Evolutionary conservation across 2,113 vertebrate genomes (phyloP), one percentile per base, ranked within the genome.

Genomic region (Cebidichthys violaceus): DNA sequence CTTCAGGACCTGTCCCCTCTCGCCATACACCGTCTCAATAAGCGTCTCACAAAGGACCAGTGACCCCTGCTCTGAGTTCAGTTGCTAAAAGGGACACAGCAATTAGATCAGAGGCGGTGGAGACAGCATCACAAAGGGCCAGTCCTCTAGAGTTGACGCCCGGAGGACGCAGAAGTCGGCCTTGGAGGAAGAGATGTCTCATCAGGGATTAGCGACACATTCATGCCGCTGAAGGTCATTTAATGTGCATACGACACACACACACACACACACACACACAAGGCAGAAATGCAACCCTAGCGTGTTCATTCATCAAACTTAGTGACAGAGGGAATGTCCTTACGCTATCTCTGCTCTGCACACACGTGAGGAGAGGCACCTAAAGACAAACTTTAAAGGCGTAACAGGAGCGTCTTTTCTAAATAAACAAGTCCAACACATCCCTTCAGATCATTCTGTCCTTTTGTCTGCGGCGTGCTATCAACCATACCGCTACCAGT

Each of bases 1-100:
- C 89, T 99, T 99, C 88, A 99, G 95, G 76, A 99, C 96, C 92
- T 99, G 97, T 70, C 98, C 97, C 0, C 97, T 95, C 69, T 99
- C 98, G 0, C 98, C 96, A 0, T 97, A 98, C 81, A 99, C 98
- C 0, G 96, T 99, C 95, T 99, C 98, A 0, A 97, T 96, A 73
- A 99, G 92, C 0, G 97, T 98, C 94, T 99, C 98, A 1, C 97
- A 99, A 52, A 98, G 96, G 75, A 99, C 94, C 86, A 99, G 95
- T 76, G 97, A 97, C 75, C 96, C 94, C 95, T 97, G 97, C 80
- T 98, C 97, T 0, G 96, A 96, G 85, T 93, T 97, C 94, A 94
- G 93, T 79, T 94, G 93, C 94, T 94, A 69, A 80, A 90, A 88
- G 88, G 78, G 88, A 90, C 81, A 92, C 79, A 79, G 82, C 43